Conservation (phyloP, 2,888 invertebrate genomes). For the Diarsia mendica region DNA sequence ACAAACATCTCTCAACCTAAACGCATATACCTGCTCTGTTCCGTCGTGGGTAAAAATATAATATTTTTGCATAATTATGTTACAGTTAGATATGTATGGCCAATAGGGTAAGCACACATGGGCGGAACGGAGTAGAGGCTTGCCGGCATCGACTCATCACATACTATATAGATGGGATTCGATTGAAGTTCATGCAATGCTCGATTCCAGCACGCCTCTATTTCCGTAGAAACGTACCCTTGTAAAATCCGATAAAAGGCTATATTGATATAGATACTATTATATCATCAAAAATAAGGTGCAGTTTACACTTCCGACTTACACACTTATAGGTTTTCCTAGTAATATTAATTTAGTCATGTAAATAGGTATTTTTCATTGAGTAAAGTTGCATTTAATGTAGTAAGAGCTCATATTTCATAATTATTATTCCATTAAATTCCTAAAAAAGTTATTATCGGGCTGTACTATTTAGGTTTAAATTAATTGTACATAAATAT, state of each 20-base stretch:
- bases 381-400: slow-evolving; percentile 88
- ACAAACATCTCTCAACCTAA: too few relatives aligned
- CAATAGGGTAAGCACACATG: neutral
- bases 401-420: slow-evolving; percentile 81
- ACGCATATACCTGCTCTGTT: too few relatives aligned
- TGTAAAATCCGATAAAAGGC: neutral
- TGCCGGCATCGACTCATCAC: neutral
- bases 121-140: neutral
- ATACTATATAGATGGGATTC: neutral
- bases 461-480: slow-evolving; percentile 71
- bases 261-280: slow-evolving; percentile 10
- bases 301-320: slow-evolving; percentile 48
- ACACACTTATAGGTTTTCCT: slow-evolving; percentile 50
- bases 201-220: neutral
- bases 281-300: slow-evolving; percentile 26
- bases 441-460: slow-evolving; percentile 73
- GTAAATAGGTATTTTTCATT: slow-evolving; percentile 82
- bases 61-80: slow-evolving; percentile 2
- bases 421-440: slow-evolving; percentile 68
- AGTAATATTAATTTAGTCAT: slow-evolving; percentile 73
- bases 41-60: too few relatives aligned
- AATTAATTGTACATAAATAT: slow-evolving; percentile 76
- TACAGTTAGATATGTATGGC: slow-evolving; percentile 1
- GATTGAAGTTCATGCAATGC: slow-evolving; percentile 3
- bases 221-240: neutral